These are phyloP conservation scores for Junonia oenone DNA, from an alignment of 2,888 invertebrate genomes.

Conservation along the genomic window DNA sequence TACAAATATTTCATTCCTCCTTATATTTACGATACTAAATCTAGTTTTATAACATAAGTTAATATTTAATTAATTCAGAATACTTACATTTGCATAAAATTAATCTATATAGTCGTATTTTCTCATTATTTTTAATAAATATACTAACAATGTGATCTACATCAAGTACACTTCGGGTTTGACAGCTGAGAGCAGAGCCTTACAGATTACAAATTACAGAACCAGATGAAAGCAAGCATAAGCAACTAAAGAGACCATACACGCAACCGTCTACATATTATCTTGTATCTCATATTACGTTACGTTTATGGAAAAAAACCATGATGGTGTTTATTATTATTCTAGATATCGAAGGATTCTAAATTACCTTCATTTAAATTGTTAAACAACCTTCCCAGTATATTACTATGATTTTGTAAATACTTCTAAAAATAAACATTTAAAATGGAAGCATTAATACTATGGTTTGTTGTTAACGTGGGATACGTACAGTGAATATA, in stretches of 20 bases:
- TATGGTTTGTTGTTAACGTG: too few relatives aligned
- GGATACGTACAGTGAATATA: too few relatives aligned
- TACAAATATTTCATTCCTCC: neutral
- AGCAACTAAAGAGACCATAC: neutral
- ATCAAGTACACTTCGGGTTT: slow-evolving; percentile 21
- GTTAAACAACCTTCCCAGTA: too few relatives aligned
- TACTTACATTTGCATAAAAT: slow-evolving; percentile 29
- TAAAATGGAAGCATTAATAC: too few relatives aligned
- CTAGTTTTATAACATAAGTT: neutral
- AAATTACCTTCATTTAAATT: too few relatives aligned
- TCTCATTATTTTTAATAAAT: slow-evolving; percentile 20
- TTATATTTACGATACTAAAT: neutral
- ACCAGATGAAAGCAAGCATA: neutral
- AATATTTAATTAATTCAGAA: neutral
- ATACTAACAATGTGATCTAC: slow-evolving; percentile 16
- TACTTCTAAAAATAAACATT: too few relatives aligned
- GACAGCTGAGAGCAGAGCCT: slow-evolving; percentile 6
- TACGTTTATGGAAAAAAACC: too few relatives aligned
- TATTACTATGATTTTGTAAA: too few relatives aligned
- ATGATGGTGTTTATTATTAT: too few relatives aligned
- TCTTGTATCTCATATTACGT: too few relatives aligned
- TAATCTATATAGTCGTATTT: slow-evolving; percentile 13
- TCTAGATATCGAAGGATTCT: too few relatives aligned
- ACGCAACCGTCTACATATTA: neutral
- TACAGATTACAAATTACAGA: neutral